Evolutionary conservation across 2,888 invertebrate genomes (phyloP).

Genomic region (Axea sp.): DNA sequence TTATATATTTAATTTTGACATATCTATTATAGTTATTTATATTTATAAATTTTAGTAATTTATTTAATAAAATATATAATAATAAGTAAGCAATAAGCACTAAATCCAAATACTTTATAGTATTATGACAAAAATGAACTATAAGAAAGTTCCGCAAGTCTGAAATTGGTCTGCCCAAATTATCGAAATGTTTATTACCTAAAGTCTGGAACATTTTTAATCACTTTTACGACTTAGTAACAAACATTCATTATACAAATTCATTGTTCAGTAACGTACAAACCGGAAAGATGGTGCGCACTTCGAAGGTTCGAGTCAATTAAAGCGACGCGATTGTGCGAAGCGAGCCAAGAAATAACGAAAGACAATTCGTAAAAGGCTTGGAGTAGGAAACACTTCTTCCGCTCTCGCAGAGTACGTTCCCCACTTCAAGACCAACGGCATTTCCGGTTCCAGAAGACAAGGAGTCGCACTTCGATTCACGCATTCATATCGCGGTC

Average conservation of each 20-base stretch:
- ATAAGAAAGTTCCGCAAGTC: too few relatives aligned
- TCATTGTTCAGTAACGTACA: slow-evolving; percentile 18
- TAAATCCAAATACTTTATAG: too few relatives aligned
- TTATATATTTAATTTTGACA: too few relatives aligned
- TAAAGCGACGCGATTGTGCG: slow-evolving; percentile 58
- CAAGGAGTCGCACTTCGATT: slow-evolving; percentile 60
- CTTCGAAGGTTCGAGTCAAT: slow-evolving; percentile 42
- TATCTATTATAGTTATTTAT: too few relatives aligned
- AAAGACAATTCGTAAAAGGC: slow-evolving; percentile 57
- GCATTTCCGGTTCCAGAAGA: slow-evolving; percentile 59
- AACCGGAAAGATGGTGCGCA: slow-evolving; percentile 36
- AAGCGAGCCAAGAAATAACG: slow-evolving; percentile 52
- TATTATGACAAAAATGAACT: too few relatives aligned
- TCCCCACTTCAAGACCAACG: slow-evolving; percentile 20
- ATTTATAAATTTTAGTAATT: too few relatives aligned
- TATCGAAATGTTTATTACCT: neutral
- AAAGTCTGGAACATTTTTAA: slow-evolving; percentile 3
- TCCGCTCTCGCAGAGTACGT: slow-evolving; percentile 49
- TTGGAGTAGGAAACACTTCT: slow-evolving; percentile 44
- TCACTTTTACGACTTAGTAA: slow-evolving; percentile 18
- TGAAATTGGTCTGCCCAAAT: too few relatives aligned
- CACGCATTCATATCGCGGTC: slow-evolving; percentile 43
- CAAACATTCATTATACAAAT: slow-evolving; percentile 25
- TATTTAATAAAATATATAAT: too few relatives aligned
- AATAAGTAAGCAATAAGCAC: too few relatives aligned